Evolutionary conservation across 1,140 invertebrate genomes (phyloP), one percentile per base, ranked within the genome.

Genomic region (Neuroterus valhalla): DNA sequence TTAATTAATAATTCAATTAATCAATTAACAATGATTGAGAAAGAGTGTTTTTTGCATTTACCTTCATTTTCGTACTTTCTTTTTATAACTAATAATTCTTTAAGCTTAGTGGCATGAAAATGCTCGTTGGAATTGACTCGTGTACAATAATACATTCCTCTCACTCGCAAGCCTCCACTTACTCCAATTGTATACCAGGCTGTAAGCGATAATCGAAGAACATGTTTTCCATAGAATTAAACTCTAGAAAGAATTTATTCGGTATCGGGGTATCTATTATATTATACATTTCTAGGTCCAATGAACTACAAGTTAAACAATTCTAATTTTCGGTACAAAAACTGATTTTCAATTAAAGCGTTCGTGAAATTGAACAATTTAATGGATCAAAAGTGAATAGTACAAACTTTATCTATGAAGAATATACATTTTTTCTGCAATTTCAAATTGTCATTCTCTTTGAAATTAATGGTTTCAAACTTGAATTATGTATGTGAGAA

Each of bases 51-150:
- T 74, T 71, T 66, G 69, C 74, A 19, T 71, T 71, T 68, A 62
- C 26, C 68, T 73, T 74, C 66, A 71, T 55, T 70, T 43, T 70
- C 55, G 46, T 31, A 23, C 26, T 72, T 17, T 78, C 77, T 75
- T 72, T 77, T 75, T 69, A 84, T 75, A 85, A 85, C 81, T 88
- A 89, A 85, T 85, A 81, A 85, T 85, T 86, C 80, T 84, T 89
- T 88, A 90, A 89, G 86, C 87, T 89, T 87, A 88, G 77, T 90
- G 82, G 88, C 87, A 90, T 89, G 85, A 89, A 89, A 90, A 89
- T 89, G 87, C 88, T 89, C 83, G 85, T 90, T 89, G 88, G 86
- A 89, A 90, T 90, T 89, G 88, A 89, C 88, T 89, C 86, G 81
- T 87, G 88, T 89, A 87, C 84, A 89, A 85, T 87, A 85, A 87